Conservation (phyloP, 1,140 invertebrate species). For the Leguminivora glycinivorella region DNA sequence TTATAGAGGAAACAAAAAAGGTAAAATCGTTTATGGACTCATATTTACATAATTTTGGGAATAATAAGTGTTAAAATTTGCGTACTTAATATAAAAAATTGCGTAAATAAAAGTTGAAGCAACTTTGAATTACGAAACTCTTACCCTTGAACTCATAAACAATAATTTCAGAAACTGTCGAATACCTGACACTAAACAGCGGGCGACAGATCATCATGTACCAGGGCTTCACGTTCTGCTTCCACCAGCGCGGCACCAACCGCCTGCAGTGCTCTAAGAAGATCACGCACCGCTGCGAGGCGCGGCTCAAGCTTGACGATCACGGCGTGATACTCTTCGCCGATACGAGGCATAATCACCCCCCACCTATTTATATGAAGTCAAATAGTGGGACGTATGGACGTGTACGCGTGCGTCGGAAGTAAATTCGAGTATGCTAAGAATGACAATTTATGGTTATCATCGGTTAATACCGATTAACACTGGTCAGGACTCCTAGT, state of each 20-base stretch:
- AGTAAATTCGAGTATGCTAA: too few species aligned
- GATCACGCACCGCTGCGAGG: constrained; percentile 5
- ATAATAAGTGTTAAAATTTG: too few species aligned
- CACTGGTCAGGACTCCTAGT: too few species aligned
- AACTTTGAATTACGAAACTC: too few species aligned
- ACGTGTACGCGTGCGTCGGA: not conserved
- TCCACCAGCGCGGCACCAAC: constrained; percentile 4
- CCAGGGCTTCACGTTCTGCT: constrained; percentile 23
- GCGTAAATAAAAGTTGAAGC: too few species aligned
- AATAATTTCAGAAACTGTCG: not conserved
- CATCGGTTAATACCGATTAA: too few species aligned
- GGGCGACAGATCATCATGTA: constrained; percentile 8
- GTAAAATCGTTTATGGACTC: too few species aligned
- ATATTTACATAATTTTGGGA: too few species aligned
- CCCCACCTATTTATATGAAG: constrained; percentile 16
- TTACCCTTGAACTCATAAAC: too few species aligned
- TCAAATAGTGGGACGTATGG: constrained; percentile 6
- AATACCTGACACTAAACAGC: not conserved
- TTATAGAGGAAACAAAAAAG: too few species aligned
- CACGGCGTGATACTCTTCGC: not conserved
- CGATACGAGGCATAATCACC: constrained; percentile 6
- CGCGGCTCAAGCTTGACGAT: not conserved
- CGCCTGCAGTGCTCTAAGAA: constrained; percentile 12
- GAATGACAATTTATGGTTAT: too few species aligned
- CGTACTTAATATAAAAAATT: too few species aligned